Conservation (phyloP, 2,888 invertebrate species). For the Chloromyia formosa region DNA sequence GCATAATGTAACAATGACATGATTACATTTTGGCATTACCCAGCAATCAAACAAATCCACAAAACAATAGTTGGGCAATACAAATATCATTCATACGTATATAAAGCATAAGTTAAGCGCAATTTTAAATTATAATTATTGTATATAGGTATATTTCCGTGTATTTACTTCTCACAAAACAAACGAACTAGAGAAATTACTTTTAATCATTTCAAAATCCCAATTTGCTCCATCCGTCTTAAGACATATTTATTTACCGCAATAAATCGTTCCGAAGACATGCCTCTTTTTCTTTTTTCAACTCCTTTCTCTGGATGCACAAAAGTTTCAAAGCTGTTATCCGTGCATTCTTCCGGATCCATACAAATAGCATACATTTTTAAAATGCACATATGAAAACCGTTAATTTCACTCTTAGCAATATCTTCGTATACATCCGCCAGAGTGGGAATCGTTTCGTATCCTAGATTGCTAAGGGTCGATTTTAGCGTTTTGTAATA, state of each 20-base stretch:
- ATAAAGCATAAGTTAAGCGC: slow-evolving; percentile 43
- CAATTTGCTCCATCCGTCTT: slow-evolving; percentile 57
- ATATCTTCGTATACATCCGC: slow-evolving; percentile 56
- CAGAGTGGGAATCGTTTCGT: slow-evolving; percentile 53
- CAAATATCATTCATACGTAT: neutral
- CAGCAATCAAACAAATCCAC: slow-evolving; percentile 63
- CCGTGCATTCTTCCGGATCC: slow-evolving; percentile 55
- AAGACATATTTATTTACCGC: slow-evolving; percentile 56
- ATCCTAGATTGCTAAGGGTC: slow-evolving; percentile 51
- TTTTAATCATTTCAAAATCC: slow-evolving; percentile 53
- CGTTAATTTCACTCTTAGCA: slow-evolving; percentile 54
- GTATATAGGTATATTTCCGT: slow-evolving; percentile 67
- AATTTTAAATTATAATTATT: slow-evolving; percentile 59
- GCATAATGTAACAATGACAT: slow-evolving; percentile 62
- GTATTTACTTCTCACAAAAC: slow-evolving; percentile 66
- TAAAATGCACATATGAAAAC: slow-evolving; percentile 57
- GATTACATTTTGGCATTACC: slow-evolving; percentile 61
- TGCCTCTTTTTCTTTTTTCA: slow-evolving; percentile 55
- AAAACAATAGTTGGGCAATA: slow-evolving; percentile 57
- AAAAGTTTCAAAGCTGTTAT: slow-evolving; percentile 57
- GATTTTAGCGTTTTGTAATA: slow-evolving; percentile 56
- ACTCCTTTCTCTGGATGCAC: slow-evolving; percentile 54
- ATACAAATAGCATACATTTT: slow-evolving; percentile 57
- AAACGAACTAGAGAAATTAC: slow-evolving; percentile 59
- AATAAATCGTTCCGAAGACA: slow-evolving; percentile 54